These are phyloP conservation scores for Actenoides hombroni DNA, from an alignment of 2,113 vertebrate species.

Conservation along the genomic window DNA sequence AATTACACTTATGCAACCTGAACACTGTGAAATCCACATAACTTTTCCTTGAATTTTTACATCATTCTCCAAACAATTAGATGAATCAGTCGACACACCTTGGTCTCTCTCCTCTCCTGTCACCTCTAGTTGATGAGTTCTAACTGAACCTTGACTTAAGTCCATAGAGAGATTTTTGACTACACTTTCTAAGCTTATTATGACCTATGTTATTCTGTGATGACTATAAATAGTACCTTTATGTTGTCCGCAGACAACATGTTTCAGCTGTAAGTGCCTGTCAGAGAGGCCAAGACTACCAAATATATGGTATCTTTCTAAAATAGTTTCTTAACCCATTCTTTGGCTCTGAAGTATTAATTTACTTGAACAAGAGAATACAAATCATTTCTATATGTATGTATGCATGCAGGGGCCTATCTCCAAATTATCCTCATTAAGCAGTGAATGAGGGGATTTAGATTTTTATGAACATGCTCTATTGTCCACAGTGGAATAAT, in stretches of 20 bases:
- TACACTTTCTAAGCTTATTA: not conserved
- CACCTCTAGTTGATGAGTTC: not conserved
- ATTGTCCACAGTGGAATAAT: not conserved
- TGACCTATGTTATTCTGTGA: not conserved
- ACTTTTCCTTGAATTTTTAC: not conserved
- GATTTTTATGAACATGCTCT: not conserved
- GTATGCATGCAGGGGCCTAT: not conserved
- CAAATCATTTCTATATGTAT: not conserved
- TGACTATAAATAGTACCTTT: not conserved
- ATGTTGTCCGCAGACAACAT: not conserved
- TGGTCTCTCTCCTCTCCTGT: not conserved
- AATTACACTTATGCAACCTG: not conserved
- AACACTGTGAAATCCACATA: not conserved
- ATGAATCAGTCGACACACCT: not conserved
- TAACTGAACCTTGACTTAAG: not conserved
- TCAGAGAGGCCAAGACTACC: conserved; percentile 7
- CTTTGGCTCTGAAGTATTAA: conserved; percentile 19
- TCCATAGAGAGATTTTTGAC: not conserved
- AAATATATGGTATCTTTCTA: conserved; percentile 13
- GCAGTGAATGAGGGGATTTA: not conserved
- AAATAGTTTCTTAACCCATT: not conserved
- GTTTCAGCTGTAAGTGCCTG: conserved; percentile 27
- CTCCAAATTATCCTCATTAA: not conserved
- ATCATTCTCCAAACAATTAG: not conserved
- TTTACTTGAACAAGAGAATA: not conserved